Conservation (phyloP, 64 coral and sea anemone genomes). For the Porites lutea region DNA sequence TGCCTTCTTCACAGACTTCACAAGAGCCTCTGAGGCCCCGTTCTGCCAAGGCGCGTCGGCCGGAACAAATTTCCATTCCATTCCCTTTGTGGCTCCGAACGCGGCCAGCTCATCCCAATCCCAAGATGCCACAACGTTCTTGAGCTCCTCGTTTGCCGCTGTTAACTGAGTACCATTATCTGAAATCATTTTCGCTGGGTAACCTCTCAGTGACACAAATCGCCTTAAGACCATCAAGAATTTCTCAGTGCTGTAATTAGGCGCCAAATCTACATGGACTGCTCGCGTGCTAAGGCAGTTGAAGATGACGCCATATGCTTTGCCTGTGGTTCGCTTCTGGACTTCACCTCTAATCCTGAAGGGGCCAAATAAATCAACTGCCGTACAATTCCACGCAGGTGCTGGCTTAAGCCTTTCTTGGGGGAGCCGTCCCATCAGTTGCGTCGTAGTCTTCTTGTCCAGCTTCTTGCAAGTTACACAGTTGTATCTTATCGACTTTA, state of each 20-base stretch:
- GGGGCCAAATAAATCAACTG: constrained; percentile 11
- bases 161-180: no score
- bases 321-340: constrained; percentile 30
- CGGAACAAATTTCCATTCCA: no score
- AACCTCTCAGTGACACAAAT: no score
- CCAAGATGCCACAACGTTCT: no score
- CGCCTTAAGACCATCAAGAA: no score
- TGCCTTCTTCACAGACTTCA: constrained; percentile 65
- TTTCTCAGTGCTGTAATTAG: no score
- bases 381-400: not conserved
- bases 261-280: no score
- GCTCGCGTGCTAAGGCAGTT: constrained; percentile 48
- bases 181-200: no score
- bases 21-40: constrained; percentile 48
- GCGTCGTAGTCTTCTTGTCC: constrained; percentile 2
- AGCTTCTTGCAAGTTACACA: constrained; percentile 25
- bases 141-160: no score
- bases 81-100: no score
- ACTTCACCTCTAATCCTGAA: constrained; percentile 42
- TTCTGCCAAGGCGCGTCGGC: constrained; percentile 75
- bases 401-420: no score
- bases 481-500: constrained; percentile 4
- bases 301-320: constrained; percentile 40
- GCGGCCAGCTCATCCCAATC: no score
- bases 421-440: constrained; percentile 49